Evolutionary conservation across 2,113 vertebrate species (phyloP).

Genomic region (Myocastor coypus): DNA sequence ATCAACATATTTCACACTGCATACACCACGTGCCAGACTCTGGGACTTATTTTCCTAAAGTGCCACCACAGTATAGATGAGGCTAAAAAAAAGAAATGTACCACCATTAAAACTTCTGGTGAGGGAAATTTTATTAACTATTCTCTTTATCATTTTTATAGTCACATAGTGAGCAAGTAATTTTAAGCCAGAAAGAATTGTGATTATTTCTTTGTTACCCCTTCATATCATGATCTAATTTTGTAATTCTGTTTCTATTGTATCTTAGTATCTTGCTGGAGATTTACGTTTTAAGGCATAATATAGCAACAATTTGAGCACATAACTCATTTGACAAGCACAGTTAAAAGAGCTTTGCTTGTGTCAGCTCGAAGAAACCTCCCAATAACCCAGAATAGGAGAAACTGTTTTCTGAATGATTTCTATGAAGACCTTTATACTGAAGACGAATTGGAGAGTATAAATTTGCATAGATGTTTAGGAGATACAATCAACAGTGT

Average conservation of each 20-base stretch:
- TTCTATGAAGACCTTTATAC: not conserved
- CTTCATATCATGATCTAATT: not conserved
- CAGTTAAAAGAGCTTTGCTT: not conserved
- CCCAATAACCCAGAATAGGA: not conserved
- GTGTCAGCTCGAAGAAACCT: not conserved
- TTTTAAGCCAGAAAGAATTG: not conserved
- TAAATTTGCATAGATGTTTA: not conserved
- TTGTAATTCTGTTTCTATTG: not conserved
- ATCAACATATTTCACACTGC: not conserved
- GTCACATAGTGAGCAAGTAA: not conserved
- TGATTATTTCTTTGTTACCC: not conserved
- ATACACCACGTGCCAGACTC: not conserved
- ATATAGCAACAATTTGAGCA: not conserved
- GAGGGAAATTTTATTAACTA: not conserved
- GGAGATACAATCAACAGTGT: not conserved
- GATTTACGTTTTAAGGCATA: not conserved
- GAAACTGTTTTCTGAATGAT: not conserved
- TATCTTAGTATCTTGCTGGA: not conserved
- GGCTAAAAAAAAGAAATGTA: not conserved
- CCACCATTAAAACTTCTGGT: not conserved
- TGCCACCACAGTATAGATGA: not conserved
- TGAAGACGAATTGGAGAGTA: not conserved
- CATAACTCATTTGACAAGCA: not conserved
- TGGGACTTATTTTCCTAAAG: not conserved
- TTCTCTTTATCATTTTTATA: not conserved